Evolutionary conservation across 2,797 vertebrate species (phyloP), one percentile per base, ranked within the genome.

Genomic region (Gambusia yucatana): DNA sequence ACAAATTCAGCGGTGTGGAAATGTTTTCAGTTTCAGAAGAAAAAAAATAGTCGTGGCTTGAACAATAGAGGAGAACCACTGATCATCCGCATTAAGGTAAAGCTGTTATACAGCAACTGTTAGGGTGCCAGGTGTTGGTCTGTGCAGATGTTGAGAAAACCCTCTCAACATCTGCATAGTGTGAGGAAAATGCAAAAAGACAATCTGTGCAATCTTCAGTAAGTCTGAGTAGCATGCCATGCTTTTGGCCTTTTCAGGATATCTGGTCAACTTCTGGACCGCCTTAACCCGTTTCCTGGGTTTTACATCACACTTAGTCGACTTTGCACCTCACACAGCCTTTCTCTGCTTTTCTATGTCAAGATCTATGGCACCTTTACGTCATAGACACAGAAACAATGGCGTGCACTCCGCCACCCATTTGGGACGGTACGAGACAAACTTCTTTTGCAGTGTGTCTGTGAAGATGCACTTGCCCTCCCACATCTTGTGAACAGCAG

Each of bases 401-500:
- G 7, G 39, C 11, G 30, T 59, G 39, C 73, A 33, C 73, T 59
- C 33, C 1, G 50, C 41, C n/a, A 46, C 28, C 46, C 6, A 52
- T 25, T 25, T 36, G 16, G 71, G 47, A 52, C 22, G 1, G 30
- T 25, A 52, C 0, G 22, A 36, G 59, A 17, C 13, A 63, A n/a
- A 55, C 25, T 57, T 73, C 13, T 73, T 73, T 73, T 57, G 2
- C 48, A 73, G 36, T 9, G 46, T 57, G 41, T 13, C 52, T 44
- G 1, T 75, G 17, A 59, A 75, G 41, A 41, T 44, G 10, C 55
- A 75, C n/a, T 61, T 75, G 25, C 3, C 3, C 52, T 59, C 57
- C 28, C 17, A 69, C 22, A n/a, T 69, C 65, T 69, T 69, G 10
- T n/a, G n/a, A 69, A n/a, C 39, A 69, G 65, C 65, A 41, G 63